phyloP scores from a whole-genome alignment of 2,113 vertebrate species.

The Atractosteus spatula region DNA sequence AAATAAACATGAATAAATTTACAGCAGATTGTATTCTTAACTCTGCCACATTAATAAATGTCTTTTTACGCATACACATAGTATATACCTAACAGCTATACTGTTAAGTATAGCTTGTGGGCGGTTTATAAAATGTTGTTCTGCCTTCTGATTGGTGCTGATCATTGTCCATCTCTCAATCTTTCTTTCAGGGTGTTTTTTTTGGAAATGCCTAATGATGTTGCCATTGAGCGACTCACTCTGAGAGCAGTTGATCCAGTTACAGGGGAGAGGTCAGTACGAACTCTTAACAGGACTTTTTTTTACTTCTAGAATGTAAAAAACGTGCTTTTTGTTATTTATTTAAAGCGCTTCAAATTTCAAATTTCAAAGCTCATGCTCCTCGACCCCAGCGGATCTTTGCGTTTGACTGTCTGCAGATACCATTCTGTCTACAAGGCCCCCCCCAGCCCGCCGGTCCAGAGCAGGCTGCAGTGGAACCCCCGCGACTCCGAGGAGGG shows the following conservation, averaged over 20 bases:
- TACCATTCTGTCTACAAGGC: conserved; percentile 77
- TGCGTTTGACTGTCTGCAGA: conserved; percentile 47
- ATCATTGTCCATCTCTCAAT: too few relatives aligned
- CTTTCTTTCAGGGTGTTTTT: conserved; percentile 76
- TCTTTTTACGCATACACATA: too few relatives aligned
- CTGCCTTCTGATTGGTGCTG: too few relatives aligned
- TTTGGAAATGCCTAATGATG: conserved; percentile 74
- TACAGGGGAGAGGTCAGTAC: conserved; percentile 79
- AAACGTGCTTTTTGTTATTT: neutral
- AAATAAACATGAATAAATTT: too few relatives aligned
- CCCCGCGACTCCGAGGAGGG: conserved; percentile 62
- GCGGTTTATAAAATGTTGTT: too few relatives aligned
- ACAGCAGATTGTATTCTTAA: too few relatives aligned
- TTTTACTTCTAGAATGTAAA: neutral
- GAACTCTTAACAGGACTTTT: neutral
- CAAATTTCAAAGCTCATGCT: too few relatives aligned
- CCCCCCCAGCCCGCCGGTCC: conserved; percentile 63
- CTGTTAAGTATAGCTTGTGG: too few relatives aligned
- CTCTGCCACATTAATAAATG: too few relatives aligned
- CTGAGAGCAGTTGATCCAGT: conserved; percentile 75
- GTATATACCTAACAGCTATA: too few relatives aligned
- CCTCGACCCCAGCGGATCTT: too few relatives aligned
- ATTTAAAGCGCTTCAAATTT: too few relatives aligned
- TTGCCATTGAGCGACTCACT: conserved; percentile 74
- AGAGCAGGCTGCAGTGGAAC: conserved; percentile 69